phyloP scores from a whole-genome alignment of 2,888 invertebrate species.

The Elaeidobius kamerunicus region DNA sequence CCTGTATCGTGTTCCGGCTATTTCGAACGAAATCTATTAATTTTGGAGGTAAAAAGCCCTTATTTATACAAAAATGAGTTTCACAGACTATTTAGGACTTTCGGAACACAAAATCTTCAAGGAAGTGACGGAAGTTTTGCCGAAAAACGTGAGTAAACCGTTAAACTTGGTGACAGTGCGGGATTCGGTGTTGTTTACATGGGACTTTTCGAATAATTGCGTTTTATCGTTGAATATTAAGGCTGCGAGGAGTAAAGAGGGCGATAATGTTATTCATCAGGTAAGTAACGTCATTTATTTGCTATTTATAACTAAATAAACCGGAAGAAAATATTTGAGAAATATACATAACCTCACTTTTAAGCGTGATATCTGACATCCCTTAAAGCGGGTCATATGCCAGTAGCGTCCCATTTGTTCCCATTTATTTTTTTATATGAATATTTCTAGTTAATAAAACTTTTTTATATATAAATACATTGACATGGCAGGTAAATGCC shows the following conservation, averaged over 20 bases:
- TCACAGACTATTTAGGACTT: constrained; percentile 58
- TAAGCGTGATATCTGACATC: background rate
- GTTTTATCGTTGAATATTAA: constrained; percentile 61
- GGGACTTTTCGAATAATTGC: constrained; percentile 64
- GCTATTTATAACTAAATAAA: too few relatives aligned
- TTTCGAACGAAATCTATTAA: background rate
- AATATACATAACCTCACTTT: constrained; percentile 22
- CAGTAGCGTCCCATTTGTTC: constrained; percentile 7
- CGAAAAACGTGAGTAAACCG: constrained; percentile 56
- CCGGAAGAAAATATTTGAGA: too few relatives aligned
- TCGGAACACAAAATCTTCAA: constrained; percentile 61
- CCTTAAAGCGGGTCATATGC: background rate
- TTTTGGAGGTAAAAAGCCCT: background rate
- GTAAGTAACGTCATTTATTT: too few relatives aligned
- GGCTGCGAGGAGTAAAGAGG: constrained; percentile 46
- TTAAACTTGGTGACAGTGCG: constrained; percentile 62
- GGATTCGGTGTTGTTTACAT: constrained; percentile 66
- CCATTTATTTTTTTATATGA: too few relatives aligned
- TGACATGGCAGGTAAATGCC: too few relatives aligned
- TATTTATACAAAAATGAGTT: constrained; percentile 53
- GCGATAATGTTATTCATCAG: constrained; percentile 59
- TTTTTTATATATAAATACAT: too few relatives aligned
- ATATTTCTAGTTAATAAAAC: too few relatives aligned
- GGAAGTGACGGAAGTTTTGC: constrained; percentile 55
- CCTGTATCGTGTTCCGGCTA: too few relatives aligned